Percentiles rank a stretch among this genome's conserved stretches.
Evolutionary conservation across 2,113 vertebrate genomes (phyloP).

Genomic region (Cavia aperea): DNA sequence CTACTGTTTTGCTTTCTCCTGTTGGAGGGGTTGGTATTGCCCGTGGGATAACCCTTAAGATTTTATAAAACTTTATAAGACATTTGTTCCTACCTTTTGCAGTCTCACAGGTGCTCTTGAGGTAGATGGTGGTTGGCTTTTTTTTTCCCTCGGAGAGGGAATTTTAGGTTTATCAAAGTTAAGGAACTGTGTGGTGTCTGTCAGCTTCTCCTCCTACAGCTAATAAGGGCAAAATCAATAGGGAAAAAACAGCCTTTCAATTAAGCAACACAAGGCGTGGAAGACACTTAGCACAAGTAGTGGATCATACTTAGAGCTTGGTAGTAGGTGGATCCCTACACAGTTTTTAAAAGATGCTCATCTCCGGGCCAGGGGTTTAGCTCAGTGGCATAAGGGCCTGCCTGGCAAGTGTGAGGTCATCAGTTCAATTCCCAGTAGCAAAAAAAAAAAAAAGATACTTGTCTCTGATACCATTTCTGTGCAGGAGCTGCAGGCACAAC

Average conservation of each 20-base stretch:
- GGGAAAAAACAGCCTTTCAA: neutral
- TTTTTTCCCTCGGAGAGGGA: constrained; percentile 5
- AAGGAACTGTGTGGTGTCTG: constrained; percentile 14
- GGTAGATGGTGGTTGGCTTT: neutral
- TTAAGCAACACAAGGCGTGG: neutral
- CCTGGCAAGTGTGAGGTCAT: too few relatives aligned
- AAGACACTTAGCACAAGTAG: neutral
- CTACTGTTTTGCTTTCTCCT: neutral
- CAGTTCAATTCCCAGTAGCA: too few relatives aligned
- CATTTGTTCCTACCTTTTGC: neutral
- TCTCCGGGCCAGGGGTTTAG: neutral
- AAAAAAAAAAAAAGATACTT: too few relatives aligned
- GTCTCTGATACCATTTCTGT: neutral
- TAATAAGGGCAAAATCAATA: neutral
- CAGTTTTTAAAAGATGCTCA: neutral
- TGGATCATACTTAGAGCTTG: neutral
- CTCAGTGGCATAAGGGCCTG: too few relatives aligned
- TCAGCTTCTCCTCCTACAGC: neutral
- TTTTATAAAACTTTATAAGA: neutral
- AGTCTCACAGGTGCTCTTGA: neutral
- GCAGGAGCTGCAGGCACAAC: neutral
- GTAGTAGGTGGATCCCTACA: neutral
- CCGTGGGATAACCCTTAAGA: neutral
- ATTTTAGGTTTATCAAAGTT: neutral
- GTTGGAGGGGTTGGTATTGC: constrained; percentile 15